Conservation (phyloP, 1,140 invertebrate species). For the Zaprionus camerounensis region DNA sequence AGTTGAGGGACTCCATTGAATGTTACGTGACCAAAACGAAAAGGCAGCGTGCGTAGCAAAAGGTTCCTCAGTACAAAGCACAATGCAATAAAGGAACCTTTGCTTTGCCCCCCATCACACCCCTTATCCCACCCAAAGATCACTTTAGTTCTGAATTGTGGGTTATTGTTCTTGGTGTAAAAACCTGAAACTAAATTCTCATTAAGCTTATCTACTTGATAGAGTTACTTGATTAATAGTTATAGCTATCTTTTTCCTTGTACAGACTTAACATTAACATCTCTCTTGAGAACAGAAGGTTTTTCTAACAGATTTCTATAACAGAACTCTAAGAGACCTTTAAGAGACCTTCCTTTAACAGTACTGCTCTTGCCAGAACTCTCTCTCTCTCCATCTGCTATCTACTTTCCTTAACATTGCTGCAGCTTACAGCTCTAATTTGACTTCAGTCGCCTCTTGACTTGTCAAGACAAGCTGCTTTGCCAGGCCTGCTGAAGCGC, state of each 20-base stretch:
- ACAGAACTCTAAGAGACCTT: not conserved
- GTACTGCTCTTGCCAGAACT: no score
- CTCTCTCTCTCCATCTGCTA: not conserved
- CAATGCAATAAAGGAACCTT: not conserved
- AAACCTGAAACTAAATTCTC: no score
- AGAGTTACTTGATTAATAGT: no score
- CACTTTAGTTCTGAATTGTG: not conserved
- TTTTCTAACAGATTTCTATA: not conserved
- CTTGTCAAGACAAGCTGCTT: not conserved
- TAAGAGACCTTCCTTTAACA: not conserved
- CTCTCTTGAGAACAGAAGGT: no score
- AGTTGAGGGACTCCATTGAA: constrained; percentile 20
- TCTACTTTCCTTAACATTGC: not conserved
- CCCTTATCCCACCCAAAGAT: not conserved
- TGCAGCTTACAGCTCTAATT: constrained; percentile 2
- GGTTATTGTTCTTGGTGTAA: not conserved
- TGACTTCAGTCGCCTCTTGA: not conserved
- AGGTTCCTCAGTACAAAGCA: not conserved
- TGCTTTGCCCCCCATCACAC: no score
- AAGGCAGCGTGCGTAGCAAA: not conserved
- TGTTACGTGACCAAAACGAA: constrained; percentile 26
- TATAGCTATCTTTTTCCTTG: not conserved
- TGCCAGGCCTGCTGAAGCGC: not conserved
- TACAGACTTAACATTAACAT: not conserved
- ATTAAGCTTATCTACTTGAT: no score